Evolutionary conservation across 2,888 invertebrate genomes (phyloP), one percentile per base, ranked within the genome.

Genomic region (Pseudococcus jackbeardsleyi): DNA sequence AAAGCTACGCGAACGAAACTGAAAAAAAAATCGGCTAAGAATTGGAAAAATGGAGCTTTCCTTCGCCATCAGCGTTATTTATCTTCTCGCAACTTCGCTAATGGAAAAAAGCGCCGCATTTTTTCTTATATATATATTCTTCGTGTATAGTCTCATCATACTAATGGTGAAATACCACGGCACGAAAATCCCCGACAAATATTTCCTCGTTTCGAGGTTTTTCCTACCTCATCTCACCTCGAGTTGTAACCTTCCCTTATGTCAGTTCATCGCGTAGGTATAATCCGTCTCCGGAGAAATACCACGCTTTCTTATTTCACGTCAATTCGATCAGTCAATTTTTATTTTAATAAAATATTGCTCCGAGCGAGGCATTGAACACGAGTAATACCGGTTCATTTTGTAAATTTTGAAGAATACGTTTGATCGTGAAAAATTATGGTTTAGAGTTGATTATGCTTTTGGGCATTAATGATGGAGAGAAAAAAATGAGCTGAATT

Each of bases 41-140:
- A 79, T 79, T 79, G 42, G 42, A 79, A 79, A 79, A 79, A 79
- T 79, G 79, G 79, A 42, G 42, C 39, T n/a, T 42, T 79, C 68
- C n/a, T 79, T 72, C 72, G 42, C 79, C 79, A 42, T 79, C 79
- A 79, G 42, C 79, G 79, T 79, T 79, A 79, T 79, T 79, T 79
- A 79, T 79, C 79, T 79, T 79, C 42, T 7, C 42, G 42, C n/a
- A 42, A 39, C 79, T 39, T 39, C 79, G 79, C 42, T 79, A 79
- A 79, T 79, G 79, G 79, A 79, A 79, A 79, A 79, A 79, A 79
- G 79, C 79, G 15, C n/a, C 79, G 79, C 79, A 79, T 79, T 79
- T 79, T 79, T 79, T n/a, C 79, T 33, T 64, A 19, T 59, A 59
- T 59, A 59, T 59, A 59, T 59, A 19, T 19, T 59, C 26, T 7